phyloP scores from a whole-genome alignment of 2,888 invertebrate genomes.

The Lissonota sp. region DNA sequence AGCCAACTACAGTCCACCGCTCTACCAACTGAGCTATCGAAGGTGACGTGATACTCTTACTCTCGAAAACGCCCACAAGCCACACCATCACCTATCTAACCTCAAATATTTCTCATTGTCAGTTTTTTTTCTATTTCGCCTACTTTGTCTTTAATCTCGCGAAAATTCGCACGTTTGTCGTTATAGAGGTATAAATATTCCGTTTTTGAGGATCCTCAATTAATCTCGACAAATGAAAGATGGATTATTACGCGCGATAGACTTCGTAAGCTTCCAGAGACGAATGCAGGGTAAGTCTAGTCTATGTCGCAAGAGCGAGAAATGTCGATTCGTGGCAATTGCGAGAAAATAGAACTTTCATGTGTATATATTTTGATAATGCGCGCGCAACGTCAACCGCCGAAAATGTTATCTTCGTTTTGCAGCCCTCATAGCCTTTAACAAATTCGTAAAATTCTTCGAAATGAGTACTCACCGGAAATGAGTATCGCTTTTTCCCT shows the following conservation, averaged over 20 bases:
- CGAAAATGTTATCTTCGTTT: constrained; percentile 23
- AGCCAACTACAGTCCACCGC: constrained; percentile 82
- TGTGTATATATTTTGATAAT: not conserved
- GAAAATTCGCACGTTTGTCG: too few relatives aligned
- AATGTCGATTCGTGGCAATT: constrained; percentile 14
- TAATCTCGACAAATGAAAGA: too few relatives aligned
- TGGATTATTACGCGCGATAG: too few relatives aligned
- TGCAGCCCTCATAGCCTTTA: constrained; percentile 3
- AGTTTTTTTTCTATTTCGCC: too few relatives aligned
- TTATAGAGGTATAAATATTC: too few relatives aligned
- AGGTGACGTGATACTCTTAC: constrained; percentile 40
- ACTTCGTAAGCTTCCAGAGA: too few relatives aligned
- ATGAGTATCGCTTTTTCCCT: constrained; percentile 7
- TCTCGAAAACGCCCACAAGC: constrained; percentile 20
- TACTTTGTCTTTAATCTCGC: too few relatives aligned
- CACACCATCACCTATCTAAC: not conserved
- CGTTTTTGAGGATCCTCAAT: too few relatives aligned
- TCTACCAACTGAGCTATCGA: constrained; percentile 84
- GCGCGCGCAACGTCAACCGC: constrained; percentile 33
- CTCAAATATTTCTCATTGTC: too few relatives aligned
- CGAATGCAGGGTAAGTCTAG: too few relatives aligned
- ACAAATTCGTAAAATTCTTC: constrained; percentile 8
- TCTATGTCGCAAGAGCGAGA: not conserved
- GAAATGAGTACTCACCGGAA: constrained; percentile 28
- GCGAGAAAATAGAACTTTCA: not conserved